Conservation (phyloP, 1,140 invertebrate species). For the Aethina tumida region DNA sequence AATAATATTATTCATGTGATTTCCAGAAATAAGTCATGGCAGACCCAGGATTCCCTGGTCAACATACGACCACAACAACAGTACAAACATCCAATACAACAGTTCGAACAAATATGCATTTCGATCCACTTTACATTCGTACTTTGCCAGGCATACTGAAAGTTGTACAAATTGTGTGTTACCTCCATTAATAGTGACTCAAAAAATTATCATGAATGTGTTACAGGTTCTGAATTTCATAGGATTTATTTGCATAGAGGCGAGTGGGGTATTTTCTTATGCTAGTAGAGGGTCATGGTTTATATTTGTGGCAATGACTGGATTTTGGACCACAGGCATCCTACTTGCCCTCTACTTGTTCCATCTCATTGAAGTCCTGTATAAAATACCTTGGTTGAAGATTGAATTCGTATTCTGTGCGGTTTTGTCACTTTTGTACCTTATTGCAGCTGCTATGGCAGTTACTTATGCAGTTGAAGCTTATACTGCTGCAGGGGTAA, state of each 20-base stretch:
- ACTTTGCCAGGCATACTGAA: slow-evolving; percentile 70
- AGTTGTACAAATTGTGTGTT: slow-evolving; percentile 66
- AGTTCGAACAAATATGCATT: slow-evolving; percentile 58
- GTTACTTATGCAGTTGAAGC: slow-evolving; percentile 45
- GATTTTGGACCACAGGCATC: slow-evolving; percentile 77
- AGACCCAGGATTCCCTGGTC: slow-evolving; percentile 58
- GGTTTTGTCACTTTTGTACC: slow-evolving; percentile 59
- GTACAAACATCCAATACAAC: slow-evolving; percentile 50
- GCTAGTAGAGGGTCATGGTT: slow-evolving; percentile 55
- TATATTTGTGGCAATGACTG: slow-evolving; percentile 72
- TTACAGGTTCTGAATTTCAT: slow-evolving; percentile 62
- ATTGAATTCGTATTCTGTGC: slow-evolving; percentile 69
- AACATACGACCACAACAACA: slow-evolving; percentile 59
- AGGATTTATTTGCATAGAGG: slow-evolving; percentile 73
- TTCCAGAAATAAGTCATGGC: slow-evolving; percentile 36
- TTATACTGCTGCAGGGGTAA: slow-evolving; percentile 58
- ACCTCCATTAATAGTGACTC: background rate
- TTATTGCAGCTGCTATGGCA: slow-evolving; percentile 57
- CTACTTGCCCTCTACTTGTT: slow-evolving; percentile 74
- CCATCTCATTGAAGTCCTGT: slow-evolving; percentile 76
- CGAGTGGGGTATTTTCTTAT: slow-evolving; percentile 39
- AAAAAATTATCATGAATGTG: slow-evolving; percentile 4
- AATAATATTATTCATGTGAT: too few species aligned
- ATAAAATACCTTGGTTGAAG: slow-evolving; percentile 78
- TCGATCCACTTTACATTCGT: slow-evolving; percentile 58